Percentiles rank a stretch among this genome's conserved stretches.
Evolutionary conservation across 2,888 invertebrate species (phyloP).

Genomic region (Megamerina dolium): DNA sequence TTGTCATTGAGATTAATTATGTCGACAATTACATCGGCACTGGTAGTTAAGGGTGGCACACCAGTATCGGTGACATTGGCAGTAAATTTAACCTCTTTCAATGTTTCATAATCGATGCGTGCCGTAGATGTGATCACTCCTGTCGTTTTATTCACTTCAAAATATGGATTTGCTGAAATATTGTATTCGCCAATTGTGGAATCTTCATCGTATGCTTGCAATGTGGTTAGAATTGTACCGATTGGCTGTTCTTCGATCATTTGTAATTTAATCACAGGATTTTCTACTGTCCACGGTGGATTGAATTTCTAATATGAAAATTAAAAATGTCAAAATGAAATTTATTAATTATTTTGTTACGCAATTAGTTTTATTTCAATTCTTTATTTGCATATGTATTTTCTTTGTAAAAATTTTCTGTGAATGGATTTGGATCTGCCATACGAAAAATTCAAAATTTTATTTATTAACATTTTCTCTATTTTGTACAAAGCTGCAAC

Average conservation of each 20-base stretch:
- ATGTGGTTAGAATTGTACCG: constrained; percentile 70
- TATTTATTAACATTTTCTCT: constrained; percentile 37
- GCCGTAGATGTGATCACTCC: constrained; percentile 70
- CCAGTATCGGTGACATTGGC: constrained; percentile 82
- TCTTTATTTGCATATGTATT: neutral
- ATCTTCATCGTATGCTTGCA: constrained; percentile 74
- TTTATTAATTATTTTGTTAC: neutral
- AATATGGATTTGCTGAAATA: constrained; percentile 64
- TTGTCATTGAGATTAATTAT: constrained; percentile 84
- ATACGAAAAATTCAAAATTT: constrained; percentile 25
- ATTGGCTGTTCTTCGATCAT: constrained; percentile 77
- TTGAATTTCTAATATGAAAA: constrained; percentile 56
- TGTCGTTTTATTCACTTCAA: constrained; percentile 73
- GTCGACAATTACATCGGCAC: constrained; percentile 70
- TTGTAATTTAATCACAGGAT: constrained; percentile 60
- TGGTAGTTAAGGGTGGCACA: constrained; percentile 72
- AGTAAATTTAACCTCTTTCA: constrained; percentile 69
- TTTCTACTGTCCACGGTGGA: constrained; percentile 64
- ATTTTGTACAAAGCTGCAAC: constrained; percentile 34
- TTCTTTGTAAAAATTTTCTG: constrained; percentile 2
- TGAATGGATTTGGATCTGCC: constrained; percentile 21
- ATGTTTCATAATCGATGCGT: constrained; percentile 77
- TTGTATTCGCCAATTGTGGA: constrained; percentile 72
- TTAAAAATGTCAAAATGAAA: constrained; percentile 8
- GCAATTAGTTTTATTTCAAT: neutral